phyloP scores from a whole-genome alignment of 2,888 invertebrate species.

The Meta bourneti region DNA sequence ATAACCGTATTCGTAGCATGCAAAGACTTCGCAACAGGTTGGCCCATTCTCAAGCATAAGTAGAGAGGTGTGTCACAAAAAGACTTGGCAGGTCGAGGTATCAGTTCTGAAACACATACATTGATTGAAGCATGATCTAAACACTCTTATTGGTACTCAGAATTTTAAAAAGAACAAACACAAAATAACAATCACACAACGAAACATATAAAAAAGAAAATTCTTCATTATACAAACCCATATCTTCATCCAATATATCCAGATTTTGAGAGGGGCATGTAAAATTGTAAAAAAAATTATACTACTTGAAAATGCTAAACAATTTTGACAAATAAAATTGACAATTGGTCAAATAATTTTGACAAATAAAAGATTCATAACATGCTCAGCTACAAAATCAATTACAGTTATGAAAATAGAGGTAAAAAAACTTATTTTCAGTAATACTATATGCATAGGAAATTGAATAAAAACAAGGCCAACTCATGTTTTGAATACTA shows the following conservation, averaged over 20 bases:
- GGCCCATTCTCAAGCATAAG: constrained; percentile 95
- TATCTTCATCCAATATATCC: constrained; percentile 59
- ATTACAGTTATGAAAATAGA: too few relatives aligned
- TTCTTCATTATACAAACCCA: constrained; percentile 51
- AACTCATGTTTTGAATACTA: too few relatives aligned
- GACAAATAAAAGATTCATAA: too few relatives aligned
- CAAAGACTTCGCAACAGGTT: constrained; percentile 80
- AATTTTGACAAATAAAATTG: background rate
- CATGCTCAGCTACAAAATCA: too few relatives aligned
- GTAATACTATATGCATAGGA: too few relatives aligned
- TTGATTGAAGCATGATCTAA: background rate
- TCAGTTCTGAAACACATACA: constrained; percentile 86
- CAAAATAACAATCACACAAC: too few relatives aligned
- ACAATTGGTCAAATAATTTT: background rate
- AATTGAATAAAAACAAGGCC: too few relatives aligned
- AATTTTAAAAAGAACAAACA: background rate
- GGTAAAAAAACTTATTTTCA: too few relatives aligned
- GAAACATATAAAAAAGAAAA: background rate
- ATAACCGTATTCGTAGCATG: constrained; percentile 58
- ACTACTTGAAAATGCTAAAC: background rate
- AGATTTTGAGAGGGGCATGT: constrained; percentile 65
- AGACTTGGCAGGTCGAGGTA: constrained; percentile 92
- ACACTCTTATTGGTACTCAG: background rate
- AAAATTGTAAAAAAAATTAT: constrained; percentile 29
- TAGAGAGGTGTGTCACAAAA: constrained; percentile 96